These are phyloP conservation scores for Notechis scutatus DNA, from an alignment of 2,113 vertebrate species.

Conservation along the genomic window DNA sequence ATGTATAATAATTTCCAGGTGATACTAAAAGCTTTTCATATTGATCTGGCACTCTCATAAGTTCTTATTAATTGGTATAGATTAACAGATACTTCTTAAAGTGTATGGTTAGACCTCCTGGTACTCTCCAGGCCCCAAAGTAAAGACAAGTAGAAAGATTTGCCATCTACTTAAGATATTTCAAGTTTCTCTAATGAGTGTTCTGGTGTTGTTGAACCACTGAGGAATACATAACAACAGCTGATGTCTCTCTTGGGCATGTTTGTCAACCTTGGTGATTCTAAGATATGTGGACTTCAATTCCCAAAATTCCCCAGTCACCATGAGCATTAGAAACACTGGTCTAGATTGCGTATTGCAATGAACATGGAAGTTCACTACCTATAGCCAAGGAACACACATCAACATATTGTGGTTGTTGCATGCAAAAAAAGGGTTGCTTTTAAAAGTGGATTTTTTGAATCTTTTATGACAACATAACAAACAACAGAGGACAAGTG, in stretches of 20 bases:
- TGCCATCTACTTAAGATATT: conserved; percentile 17
- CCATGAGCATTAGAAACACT: background rate
- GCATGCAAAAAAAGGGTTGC: background rate
- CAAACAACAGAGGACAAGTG: background rate
- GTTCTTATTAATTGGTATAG: background rate
- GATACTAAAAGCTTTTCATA: conserved; percentile 3
- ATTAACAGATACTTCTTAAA: background rate
- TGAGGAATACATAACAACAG: background rate
- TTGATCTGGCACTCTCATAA: background rate
- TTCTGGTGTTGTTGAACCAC: background rate
- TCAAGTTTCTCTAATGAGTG: background rate
- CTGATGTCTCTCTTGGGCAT: background rate
- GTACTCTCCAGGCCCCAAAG: background rate
- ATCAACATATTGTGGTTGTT: background rate
- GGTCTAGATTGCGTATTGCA: background rate
- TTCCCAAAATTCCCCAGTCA: background rate
- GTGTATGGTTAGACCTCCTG: background rate
- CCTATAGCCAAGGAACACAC: background rate
- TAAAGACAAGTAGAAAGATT: background rate
- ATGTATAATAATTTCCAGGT: conserved; percentile 2
- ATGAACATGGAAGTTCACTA: background rate
- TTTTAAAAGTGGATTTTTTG: background rate
- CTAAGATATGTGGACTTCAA: background rate
- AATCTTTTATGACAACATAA: background rate
- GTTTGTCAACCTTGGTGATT: background rate